Conservation (phyloP, 2,113 vertebrate genomes). For the Narcine bancroftii region DNA sequence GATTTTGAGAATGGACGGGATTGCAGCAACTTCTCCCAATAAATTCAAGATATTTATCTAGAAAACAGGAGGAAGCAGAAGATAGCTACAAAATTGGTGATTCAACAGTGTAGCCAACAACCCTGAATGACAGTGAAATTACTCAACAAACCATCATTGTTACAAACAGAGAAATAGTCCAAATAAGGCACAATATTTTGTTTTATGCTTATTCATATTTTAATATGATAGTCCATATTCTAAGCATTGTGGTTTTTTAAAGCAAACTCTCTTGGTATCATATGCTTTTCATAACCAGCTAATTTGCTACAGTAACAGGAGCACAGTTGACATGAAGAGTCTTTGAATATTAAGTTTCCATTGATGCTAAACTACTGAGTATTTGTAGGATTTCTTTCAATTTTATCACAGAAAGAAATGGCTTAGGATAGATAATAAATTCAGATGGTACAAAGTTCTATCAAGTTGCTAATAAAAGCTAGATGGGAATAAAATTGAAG, state of each 20-base stretch:
- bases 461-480: neutral
- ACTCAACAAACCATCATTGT: neutral
- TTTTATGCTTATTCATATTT: neutral
- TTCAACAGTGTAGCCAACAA: too few relatives aligned
- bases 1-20: too few relatives aligned
- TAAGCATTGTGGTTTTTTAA: neutral
- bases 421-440: neutral
- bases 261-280: neutral
- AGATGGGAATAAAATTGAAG: neutral
- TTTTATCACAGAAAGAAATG: neutral
- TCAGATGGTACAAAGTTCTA: neutral
- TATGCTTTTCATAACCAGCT: neutral
- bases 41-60: too few relatives aligned
- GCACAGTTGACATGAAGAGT: neutral
- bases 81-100: too few relatives aligned
- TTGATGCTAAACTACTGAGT: too few relatives aligned
- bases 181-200: neutral
- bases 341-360: too few relatives aligned
- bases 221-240: neutral
- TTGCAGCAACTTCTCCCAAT: too few relatives aligned
- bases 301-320: neutral
- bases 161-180: neutral
- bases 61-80: too few relatives aligned
- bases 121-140: too few relatives aligned
- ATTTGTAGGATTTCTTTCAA: too few relatives aligned